A percentile compares a stretch with the other conserved stretches of the same genome.
phyloP scores from a whole-genome alignment of 2,797 vertebrate genomes.

The Sciurus carolinensis region DNA sequence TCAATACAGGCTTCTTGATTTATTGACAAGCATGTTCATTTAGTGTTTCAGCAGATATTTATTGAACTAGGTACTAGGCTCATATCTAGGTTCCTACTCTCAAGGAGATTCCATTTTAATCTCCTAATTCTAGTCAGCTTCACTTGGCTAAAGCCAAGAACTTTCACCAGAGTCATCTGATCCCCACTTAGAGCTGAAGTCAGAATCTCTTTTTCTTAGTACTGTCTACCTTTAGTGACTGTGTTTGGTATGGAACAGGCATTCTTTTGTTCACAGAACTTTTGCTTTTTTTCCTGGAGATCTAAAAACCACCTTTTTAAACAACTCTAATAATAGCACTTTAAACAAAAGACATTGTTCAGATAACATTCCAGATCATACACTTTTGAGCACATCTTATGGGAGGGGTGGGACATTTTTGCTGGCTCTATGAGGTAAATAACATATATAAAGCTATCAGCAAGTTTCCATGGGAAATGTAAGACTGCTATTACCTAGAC shows the following conservation, averaged over 20 bases:
- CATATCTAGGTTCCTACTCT: neutral
- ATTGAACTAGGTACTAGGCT: neutral
- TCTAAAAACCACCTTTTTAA: slow-evolving; percentile 19
- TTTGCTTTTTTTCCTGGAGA: slow-evolving; percentile 57
- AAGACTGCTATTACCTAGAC: slow-evolving; percentile 61
- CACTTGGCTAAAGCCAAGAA: slow-evolving; percentile 9
- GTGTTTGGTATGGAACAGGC: slow-evolving; percentile 23
- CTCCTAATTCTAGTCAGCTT: neutral
- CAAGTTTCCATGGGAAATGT: slow-evolving; percentile 1
- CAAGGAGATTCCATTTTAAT: slow-evolving; percentile 29
- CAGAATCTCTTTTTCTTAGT: slow-evolving; percentile 1
- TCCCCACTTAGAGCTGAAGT: neutral
- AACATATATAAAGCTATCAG: slow-evolving; percentile 34
- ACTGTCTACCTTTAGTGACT: neutral
- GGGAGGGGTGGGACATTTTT: slow-evolving; percentile 11
- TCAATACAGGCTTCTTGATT: neutral
- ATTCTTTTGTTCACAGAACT: slow-evolving; percentile 44
- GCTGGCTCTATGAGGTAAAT: neutral
- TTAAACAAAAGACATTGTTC: slow-evolving; percentile 38
- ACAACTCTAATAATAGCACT: slow-evolving; percentile 19
- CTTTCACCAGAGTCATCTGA: slow-evolving; percentile 16
- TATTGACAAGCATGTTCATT: slow-evolving; percentile 32
- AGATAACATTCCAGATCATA: slow-evolving; percentile 17
- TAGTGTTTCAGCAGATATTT: neutral
- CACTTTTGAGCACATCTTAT: slow-evolving; percentile 25